Percentiles rank a stretch among this genome's conserved stretches.
These are phyloP conservation scores for Streblospio benedicti DNA, from an alignment of 1,140 invertebrate species.

Conservation along the genomic window DNA sequence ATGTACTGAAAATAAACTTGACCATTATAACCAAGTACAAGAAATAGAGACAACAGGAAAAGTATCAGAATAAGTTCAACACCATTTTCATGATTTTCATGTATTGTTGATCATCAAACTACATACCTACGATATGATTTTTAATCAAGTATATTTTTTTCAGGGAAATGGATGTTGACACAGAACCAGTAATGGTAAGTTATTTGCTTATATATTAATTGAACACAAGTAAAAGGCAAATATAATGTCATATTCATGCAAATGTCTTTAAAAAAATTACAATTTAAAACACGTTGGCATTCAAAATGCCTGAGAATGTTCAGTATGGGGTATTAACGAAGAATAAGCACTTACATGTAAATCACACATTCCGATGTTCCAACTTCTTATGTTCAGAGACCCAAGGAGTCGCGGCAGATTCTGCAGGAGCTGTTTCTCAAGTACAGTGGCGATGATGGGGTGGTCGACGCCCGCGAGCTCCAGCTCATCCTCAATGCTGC, in stretches of 20 bases:
- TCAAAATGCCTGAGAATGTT: too few species aligned
- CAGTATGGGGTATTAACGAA: too few species aligned
- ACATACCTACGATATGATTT: neutral
- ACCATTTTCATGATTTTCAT: neutral
- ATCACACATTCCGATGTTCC: too few species aligned
- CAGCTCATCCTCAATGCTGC: slow-evolving; percentile 8
- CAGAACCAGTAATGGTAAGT: neutral
- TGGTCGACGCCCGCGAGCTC: slow-evolving; percentile 8
- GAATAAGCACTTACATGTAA: too few species aligned
- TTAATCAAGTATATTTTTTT: neutral
- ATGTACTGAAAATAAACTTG: too few species aligned
- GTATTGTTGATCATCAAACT: neutral
- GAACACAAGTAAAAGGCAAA: too few species aligned
- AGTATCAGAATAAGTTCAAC: too few species aligned
- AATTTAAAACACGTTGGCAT: neutral
- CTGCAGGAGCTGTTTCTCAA: neutral
- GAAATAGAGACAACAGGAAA: too few species aligned
- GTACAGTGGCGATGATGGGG: slow-evolving; percentile 6
- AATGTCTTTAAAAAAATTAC: neutral
- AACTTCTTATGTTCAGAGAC: too few species aligned
- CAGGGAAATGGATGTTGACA: neutral
- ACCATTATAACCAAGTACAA: too few species aligned
- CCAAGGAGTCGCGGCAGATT: neutral
- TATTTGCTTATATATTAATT: too few species aligned
- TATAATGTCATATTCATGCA: too few species aligned